Conservation (phyloP, 2,888 invertebrate species). For the Agonopterix alstromeriana region DNA sequence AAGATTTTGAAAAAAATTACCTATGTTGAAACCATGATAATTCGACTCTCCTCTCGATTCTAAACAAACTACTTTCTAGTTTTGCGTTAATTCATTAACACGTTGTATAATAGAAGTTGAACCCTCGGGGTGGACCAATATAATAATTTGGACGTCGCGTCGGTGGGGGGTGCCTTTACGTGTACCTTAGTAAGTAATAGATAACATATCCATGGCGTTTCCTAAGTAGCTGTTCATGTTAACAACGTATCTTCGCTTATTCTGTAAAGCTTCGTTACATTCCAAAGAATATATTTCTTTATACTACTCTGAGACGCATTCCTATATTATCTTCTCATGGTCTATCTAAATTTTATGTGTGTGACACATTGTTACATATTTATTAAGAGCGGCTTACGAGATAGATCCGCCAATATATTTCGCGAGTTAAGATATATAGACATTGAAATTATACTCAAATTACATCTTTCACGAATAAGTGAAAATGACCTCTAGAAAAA, state of each 20-base stretch:
- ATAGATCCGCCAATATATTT: no score
- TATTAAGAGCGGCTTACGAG: not conserved
- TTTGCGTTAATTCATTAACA: no score
- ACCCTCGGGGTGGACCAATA: conserved; percentile 57
- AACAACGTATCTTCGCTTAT: conserved; percentile 15
- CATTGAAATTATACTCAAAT: not conserved
- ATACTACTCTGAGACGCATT: conserved; percentile 55
- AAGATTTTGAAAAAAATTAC: no score
- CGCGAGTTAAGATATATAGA: not conserved
- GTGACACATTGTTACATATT: conserved; percentile 36
- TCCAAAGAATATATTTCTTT: conserved; percentile 64
- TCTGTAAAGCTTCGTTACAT: conserved; percentile 62
- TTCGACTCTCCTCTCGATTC: no score
- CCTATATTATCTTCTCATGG: conserved; percentile 34
- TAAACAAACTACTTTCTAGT: no score
- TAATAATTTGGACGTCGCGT: conserved; percentile 25
- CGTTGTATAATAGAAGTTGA: conserved; percentile 36
- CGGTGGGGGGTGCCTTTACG: conserved; percentile 51
- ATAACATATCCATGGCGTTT: conserved; percentile 32
- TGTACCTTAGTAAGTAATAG: conserved; percentile 42
- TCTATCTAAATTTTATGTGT: conserved; percentile 44
- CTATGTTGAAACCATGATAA: no score
- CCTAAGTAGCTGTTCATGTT: conserved; percentile 17
- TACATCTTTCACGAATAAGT: conserved; percentile 1
- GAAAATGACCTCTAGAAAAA: no score